Conservation (phyloP, 2,888 invertebrate species). For the Chrysina gloriosa region DNA sequence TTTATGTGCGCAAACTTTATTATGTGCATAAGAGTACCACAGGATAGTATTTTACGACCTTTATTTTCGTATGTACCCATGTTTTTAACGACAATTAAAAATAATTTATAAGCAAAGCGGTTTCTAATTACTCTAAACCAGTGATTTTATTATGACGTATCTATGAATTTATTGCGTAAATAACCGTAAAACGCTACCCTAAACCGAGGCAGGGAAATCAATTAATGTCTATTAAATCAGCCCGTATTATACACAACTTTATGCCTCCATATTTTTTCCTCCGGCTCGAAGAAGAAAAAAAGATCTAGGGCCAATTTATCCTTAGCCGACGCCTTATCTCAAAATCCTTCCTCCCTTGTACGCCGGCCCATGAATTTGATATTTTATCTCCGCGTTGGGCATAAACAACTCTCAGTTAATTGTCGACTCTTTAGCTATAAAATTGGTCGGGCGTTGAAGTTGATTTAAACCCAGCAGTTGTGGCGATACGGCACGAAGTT, state of each 20-base stretch:
- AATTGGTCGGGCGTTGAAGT: background rate
- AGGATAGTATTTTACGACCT: background rate
- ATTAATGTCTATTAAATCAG: conserved; percentile 4
- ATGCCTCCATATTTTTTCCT: background rate
- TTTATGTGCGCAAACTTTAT: no score
- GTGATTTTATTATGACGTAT: conserved; percentile 5
- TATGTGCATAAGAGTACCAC: background rate
- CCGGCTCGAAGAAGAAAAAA: background rate
- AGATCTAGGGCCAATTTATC: conserved; percentile 1
- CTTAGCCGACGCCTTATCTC: background rate
- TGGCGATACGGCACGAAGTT: no score
- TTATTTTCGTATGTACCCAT: background rate
- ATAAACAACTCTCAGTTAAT: conserved; percentile 23
- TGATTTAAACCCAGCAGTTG: conserved; percentile 6
- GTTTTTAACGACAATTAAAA: conserved; percentile 5
- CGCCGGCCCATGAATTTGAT: conserved; percentile 4
- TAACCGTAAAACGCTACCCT: background rate
- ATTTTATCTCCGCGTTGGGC: conserved; percentile 16
- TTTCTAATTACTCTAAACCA: background rate
- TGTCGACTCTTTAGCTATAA: conserved; percentile 16
- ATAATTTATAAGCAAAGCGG: background rate
- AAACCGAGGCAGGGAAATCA: background rate
- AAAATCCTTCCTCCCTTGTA: background rate
- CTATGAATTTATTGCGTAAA: background rate
- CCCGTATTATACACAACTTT: background rate